phyloP scores from a whole-genome alignment of 2,113 vertebrate genomes.

The Etheostoma cragini region DNA sequence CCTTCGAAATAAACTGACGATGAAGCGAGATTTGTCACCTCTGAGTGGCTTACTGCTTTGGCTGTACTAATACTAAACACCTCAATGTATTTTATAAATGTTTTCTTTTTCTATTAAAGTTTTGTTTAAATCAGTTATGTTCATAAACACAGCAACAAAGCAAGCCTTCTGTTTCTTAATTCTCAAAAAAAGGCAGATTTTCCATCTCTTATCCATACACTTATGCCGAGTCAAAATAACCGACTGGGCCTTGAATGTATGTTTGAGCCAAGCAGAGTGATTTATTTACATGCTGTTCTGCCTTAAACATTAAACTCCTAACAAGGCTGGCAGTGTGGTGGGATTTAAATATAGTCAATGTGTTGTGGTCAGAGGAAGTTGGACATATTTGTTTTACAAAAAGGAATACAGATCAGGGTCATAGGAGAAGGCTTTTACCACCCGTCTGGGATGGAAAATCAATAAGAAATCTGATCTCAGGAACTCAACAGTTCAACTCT shows the following conservation, averaged over 20 bases:
- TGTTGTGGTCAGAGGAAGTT: constrained; percentile 45
- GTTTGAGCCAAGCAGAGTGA: neutral
- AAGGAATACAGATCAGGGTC: constrained; percentile 56
- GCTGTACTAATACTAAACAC: neutral
- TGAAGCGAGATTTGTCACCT: neutral
- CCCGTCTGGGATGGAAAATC: constrained; percentile 58
- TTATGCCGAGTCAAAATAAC: too few relatives aligned
- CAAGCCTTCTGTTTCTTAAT: neutral
- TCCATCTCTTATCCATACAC: too few relatives aligned
- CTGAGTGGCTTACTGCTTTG: neutral
- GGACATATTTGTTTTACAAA: constrained; percentile 65
- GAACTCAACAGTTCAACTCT: constrained; percentile 20
- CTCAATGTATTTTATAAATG: neutral
- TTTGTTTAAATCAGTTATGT: neutral
- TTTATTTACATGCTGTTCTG: neutral
- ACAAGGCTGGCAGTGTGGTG: neutral
- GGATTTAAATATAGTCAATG: constrained; percentile 32
- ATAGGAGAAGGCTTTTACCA: constrained; percentile 62
- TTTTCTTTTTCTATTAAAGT: neutral
- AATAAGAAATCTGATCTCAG: constrained; percentile 58
- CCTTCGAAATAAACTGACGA: neutral
- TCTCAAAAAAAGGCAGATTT: neutral
- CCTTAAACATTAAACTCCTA: neutral
- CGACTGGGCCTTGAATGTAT: neutral
- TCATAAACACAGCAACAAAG: neutral